These are phyloP conservation scores for Arctocebus calabarensis DNA, from an alignment of 2,797 vertebrate genomes.

Conservation along the genomic window DNA sequence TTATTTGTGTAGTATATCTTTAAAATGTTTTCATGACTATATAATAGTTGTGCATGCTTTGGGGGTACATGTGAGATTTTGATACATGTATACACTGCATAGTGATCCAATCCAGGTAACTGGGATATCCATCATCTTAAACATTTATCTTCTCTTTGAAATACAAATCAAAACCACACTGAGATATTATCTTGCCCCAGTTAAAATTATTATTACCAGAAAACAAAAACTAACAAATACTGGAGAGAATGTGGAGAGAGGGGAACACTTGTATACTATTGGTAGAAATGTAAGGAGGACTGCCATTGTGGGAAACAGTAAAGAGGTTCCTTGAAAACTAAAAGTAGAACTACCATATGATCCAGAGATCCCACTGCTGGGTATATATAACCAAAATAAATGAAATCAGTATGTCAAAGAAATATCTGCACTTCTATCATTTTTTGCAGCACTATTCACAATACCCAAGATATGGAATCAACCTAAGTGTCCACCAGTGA, in stretches of 20 bases:
- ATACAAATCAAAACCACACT: not conserved
- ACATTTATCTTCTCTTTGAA: not conserved
- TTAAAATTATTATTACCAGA: not conserved
- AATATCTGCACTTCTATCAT: not conserved
- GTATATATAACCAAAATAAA: not conserved
- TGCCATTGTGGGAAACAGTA: not conserved
- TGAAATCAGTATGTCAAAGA: not conserved
- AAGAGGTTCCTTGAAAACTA: not conserved
- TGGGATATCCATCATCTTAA: not conserved
- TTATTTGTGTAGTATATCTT: not conserved
- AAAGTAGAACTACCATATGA: not conserved
- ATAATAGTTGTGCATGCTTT: not conserved
- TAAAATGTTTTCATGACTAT: not conserved
- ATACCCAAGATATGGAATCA: not conserved
- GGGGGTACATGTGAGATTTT: not conserved
- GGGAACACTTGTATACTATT: not conserved
- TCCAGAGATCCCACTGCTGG: not conserved
- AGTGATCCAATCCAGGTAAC: not conserved
- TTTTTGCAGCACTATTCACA: not conserved
- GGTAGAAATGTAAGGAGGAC: not conserved
- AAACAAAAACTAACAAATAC: not conserved
- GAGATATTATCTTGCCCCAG: not conserved
- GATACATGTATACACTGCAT: not conserved
- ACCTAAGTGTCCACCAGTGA: not conserved
- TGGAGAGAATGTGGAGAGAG: not conserved